Evolutionary conservation across 2,113 vertebrate species (phyloP), one percentile per base, ranked within the genome.

Genomic region (Girardinichthys multiradiatus): DNA sequence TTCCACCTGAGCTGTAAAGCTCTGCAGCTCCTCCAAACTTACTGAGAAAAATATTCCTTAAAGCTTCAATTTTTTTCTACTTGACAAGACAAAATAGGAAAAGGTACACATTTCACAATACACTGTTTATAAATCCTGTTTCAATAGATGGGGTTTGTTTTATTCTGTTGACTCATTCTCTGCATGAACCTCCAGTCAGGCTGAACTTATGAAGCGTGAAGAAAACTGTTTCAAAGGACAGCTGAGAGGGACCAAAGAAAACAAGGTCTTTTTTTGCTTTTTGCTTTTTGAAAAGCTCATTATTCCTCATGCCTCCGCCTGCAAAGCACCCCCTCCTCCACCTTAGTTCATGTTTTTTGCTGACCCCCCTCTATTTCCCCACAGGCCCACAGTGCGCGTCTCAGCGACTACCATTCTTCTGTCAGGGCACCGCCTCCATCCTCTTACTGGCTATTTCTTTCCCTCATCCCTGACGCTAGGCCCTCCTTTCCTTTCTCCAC

Each of bases 181-280:
- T 35, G n/a, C 69, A 81, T 77, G 80, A 86, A 76, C 84, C 82
- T 74, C 39, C 54, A 82, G 74, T 87, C 79, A 76, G 62, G 37
- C 72, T 76, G 63, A 87, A 75, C 57, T 77, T 71, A 71, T 86
- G 68, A 86, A 88, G 84, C 77, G 57, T 91, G 86, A 83, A 88
- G 84, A 86, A 90, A 63, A 12, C 48, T 1, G 71, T 84, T 81
- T 90, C 81, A 91, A 90, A 85, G 65, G 72, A 75, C 61, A 73
- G 63, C 72, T 57, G 61, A 79, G 76, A 79, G 62, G 63, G 71
- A 74, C 74, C 82, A 74, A 81, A 75, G 74, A 72, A 90, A 86
- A 90, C 89, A 92, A 91, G 83, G 70, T 85, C 59, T 84, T 91
- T 90, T 90, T 90, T 90, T 78, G 87, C 65, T 80, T 72, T 83